Evolutionary conservation across 2,888 invertebrate species (phyloP).

Genomic region (Athalia cordata): DNA sequence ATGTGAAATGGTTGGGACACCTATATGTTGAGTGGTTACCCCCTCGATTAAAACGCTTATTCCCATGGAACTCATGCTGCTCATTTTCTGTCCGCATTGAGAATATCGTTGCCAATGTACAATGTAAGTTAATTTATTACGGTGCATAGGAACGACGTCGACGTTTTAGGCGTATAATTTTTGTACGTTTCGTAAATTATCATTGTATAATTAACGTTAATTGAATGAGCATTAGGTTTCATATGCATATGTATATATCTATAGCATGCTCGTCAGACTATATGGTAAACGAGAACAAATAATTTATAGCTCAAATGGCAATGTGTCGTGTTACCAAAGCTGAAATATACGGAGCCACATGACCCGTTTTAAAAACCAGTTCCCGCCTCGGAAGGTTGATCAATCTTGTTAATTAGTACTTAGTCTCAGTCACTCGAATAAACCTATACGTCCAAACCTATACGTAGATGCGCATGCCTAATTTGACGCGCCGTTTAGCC

Average conservation of each 20-base stretch:
- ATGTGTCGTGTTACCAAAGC: constrained; percentile 20
- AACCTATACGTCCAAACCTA: too few species aligned
- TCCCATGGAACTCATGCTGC: too few species aligned
- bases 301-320: constrained; percentile 22
- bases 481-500: constrained; percentile 19
- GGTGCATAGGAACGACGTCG: background rate
- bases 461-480: constrained; percentile 36
- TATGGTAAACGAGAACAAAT: constrained; percentile 31
- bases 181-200: constrained; percentile 6
- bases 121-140: too few species aligned
- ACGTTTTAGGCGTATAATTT: constrained; percentile 7
- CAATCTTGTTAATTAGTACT: constrained; percentile 71
- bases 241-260: background rate
- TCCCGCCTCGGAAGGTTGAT: constrained; percentile 64
- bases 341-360: constrained; percentile 42
- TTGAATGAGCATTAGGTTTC: constrained; percentile 20
- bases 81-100: too few species aligned
- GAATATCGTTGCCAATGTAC: too few species aligned
- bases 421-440: constrained; percentile 54
- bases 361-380: constrained; percentile 58
- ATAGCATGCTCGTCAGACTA: background rate
- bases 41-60: too few species aligned
- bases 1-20: too few species aligned
- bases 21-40: too few species aligned
- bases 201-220: constrained; percentile 34